Conservation (phyloP, 2,113 vertebrate genomes). For the Leptodactylus fuscus region DNA sequence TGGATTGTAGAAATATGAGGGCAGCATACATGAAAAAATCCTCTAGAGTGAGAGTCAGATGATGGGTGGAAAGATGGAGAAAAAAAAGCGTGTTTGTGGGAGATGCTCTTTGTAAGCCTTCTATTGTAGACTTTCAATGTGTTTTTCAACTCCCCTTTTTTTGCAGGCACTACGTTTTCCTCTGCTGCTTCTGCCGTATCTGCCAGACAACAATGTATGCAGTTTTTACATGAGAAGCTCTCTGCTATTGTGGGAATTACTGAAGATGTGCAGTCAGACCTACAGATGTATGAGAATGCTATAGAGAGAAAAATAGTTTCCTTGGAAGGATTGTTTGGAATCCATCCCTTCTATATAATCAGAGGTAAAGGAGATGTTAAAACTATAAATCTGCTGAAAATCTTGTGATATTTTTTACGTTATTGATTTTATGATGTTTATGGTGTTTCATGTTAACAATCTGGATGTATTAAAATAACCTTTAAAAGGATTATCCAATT, state of each 20-base stretch:
- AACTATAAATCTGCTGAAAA: background rate
- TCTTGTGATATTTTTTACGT: background rate
- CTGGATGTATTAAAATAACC: too few species aligned
- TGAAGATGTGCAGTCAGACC: conserved; percentile 77
- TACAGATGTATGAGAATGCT: conserved; percentile 84
- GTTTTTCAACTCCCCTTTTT: background rate
- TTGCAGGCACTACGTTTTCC: conserved; percentile 83
- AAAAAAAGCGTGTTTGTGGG: too few species aligned
- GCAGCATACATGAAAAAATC: too few species aligned
- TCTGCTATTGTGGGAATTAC: conserved; percentile 76
- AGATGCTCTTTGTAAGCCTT: background rate
- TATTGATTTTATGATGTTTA: too few species aligned
- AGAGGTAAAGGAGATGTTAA: conserved; percentile 75
- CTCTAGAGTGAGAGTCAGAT: too few species aligned
- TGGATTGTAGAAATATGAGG: too few species aligned
- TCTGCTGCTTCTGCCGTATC: conserved; percentile 74
- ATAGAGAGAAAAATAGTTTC: conserved; percentile 79
- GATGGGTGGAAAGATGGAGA: too few species aligned
- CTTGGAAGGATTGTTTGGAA: conserved; percentile 85
- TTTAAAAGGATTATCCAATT: too few species aligned
- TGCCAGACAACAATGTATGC: conserved; percentile 83
- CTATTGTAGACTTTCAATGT: background rate
- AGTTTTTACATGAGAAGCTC: conserved; percentile 81
- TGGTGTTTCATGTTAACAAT: too few species aligned
- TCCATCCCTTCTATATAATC: conserved; percentile 92